phyloP scores from a whole-genome alignment of 1,140 invertebrate genomes.

The Prorops nasuta region DNA sequence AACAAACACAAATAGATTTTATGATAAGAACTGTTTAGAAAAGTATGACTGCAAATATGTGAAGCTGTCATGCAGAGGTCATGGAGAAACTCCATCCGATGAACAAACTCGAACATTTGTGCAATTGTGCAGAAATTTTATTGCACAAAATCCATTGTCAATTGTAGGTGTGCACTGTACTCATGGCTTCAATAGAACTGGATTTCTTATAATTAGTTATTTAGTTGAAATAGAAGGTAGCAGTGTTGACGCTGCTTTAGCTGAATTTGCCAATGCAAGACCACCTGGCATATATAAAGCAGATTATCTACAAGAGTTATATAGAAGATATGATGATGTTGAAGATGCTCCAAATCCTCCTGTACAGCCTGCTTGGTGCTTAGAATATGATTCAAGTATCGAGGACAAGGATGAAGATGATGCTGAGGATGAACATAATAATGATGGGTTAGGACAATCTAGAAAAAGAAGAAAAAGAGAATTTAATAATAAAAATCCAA shows the following conservation, averaged over 20 bases:
- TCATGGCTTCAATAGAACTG: slow-evolving; percentile 98
- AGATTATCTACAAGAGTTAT: slow-evolving; percentile 74
- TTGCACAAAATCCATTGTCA: slow-evolving; percentile 75
- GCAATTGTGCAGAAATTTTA: slow-evolving; percentile 74
- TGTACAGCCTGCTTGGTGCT: slow-evolving; percentile 79
- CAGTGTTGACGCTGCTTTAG: slow-evolving; percentile 78
- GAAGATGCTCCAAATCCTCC: slow-evolving; percentile 74
- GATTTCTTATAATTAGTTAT: slow-evolving; percentile 90
- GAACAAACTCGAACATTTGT: slow-evolving; percentile 82
- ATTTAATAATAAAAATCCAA: slow-evolving; percentile 60
- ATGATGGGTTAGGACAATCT: slow-evolving; percentile 10
- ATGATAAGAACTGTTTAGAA: slow-evolving; percentile 78
- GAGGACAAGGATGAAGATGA: slow-evolving; percentile 36
- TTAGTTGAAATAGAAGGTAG: slow-evolving; percentile 78
- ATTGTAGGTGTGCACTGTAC: slow-evolving; percentile 95
- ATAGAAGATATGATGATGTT: slow-evolving; percentile 74
- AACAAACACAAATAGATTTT: slow-evolving; percentile 93
- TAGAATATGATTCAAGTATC: slow-evolving; percentile 54
- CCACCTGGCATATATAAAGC: slow-evolving; percentile 78
- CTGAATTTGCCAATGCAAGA: slow-evolving; percentile 70
- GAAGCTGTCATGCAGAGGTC: slow-evolving; percentile 85
- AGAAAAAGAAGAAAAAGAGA: slow-evolving; percentile 48
- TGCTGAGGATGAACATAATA: slow-evolving; percentile 16
- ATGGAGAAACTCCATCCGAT: slow-evolving; percentile 72
- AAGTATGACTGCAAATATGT: slow-evolving; percentile 74